Evolutionary conservation across 1,140 invertebrate genomes (phyloP).

Genomic region (Theocolax elegans): DNA sequence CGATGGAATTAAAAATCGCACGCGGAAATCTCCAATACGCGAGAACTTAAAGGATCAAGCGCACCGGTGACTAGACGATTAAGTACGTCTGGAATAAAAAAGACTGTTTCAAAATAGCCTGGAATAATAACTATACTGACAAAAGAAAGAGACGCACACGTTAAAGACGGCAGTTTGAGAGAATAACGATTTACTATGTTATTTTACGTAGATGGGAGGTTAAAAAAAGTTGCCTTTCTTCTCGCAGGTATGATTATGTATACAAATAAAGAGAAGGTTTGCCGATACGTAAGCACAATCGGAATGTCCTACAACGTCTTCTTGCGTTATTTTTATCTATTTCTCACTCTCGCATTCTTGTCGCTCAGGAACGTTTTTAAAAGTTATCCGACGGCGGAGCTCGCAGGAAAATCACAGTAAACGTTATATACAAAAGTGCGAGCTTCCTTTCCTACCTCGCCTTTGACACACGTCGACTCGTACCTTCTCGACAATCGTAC

Average conservation of each 20-base stretch:
- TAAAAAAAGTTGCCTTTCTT: background rate
- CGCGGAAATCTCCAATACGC: background rate
- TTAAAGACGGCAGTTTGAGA: background rate
- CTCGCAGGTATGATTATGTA: too few relatives aligned
- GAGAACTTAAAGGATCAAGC: slow-evolving; percentile 43
- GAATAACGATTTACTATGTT: background rate
- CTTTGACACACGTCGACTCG: slow-evolving; percentile 7
- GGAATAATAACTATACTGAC: too few relatives aligned
- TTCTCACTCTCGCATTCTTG: background rate
- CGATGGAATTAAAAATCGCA: too few relatives aligned
- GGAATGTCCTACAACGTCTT: slow-evolving; percentile 12
- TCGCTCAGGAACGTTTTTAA: slow-evolving; percentile 31
- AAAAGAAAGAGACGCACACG: background rate
- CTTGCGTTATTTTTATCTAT: background rate
- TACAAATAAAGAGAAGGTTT: slow-evolving; percentile 36
- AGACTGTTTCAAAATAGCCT: too few relatives aligned
- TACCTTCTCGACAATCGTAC: background rate
- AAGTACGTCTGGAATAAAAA: slow-evolving; percentile 45
- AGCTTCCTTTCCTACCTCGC: slow-evolving; percentile 4
- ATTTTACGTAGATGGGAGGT: slow-evolving; percentile 19
- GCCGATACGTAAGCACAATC: slow-evolving; percentile 6
- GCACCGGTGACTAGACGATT: slow-evolving; percentile 54
- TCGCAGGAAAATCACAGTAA: slow-evolving; percentile 39
- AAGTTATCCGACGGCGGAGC: slow-evolving; percentile 8
- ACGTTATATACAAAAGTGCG: slow-evolving; percentile 39